These are phyloP conservation scores for Nomada ruficornis DNA, from an alignment of 2,888 invertebrate genomes.

Conservation along the genomic window DNA sequence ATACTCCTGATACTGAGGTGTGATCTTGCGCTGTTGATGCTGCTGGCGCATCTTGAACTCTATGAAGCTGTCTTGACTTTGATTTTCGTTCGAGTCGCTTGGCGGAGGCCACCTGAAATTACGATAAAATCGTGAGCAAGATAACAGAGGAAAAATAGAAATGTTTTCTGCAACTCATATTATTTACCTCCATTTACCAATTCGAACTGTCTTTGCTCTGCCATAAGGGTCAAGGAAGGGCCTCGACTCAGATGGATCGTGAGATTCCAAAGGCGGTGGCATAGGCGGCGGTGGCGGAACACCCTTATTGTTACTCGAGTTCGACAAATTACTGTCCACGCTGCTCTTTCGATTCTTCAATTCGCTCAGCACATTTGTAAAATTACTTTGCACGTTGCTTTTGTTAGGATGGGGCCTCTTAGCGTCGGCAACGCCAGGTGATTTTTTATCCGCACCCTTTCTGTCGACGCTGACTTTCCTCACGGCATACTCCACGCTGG, in stretches of 20 bases:
- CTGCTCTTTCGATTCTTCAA: slow-evolving; percentile 85
- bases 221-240: slow-evolving; percentile 96
- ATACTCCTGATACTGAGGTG: slow-evolving; percentile 88
- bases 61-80: slow-evolving; percentile 92
- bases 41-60: slow-evolving; percentile 95
- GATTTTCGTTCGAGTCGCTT: slow-evolving; percentile 88
- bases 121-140: background rate
- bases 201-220: slow-evolving; percentile 96
- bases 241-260: slow-evolving; percentile 92
- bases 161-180: background rate
- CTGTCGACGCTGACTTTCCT: slow-evolving; percentile 79
- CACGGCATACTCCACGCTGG: slow-evolving; percentile 76
- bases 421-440: slow-evolving; percentile 63
- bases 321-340: slow-evolving; percentile 78
- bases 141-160: background rate
- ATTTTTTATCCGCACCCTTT: slow-evolving; percentile 74
- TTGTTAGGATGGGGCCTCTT: slow-evolving; percentile 77
- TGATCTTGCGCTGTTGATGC: slow-evolving; percentile 89
- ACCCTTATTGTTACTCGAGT: slow-evolving; percentile 76
- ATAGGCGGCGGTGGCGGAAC: slow-evolving; percentile 93
- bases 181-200: slow-evolving; percentile 93
- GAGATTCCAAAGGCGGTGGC: slow-evolving; percentile 93
- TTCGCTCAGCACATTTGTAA: slow-evolving; percentile 85
- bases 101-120: slow-evolving; percentile 92
- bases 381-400: slow-evolving; percentile 83